phyloP scores from a whole-genome alignment of 2,797 vertebrate genomes.

The Helostoma temminkii region DNA sequence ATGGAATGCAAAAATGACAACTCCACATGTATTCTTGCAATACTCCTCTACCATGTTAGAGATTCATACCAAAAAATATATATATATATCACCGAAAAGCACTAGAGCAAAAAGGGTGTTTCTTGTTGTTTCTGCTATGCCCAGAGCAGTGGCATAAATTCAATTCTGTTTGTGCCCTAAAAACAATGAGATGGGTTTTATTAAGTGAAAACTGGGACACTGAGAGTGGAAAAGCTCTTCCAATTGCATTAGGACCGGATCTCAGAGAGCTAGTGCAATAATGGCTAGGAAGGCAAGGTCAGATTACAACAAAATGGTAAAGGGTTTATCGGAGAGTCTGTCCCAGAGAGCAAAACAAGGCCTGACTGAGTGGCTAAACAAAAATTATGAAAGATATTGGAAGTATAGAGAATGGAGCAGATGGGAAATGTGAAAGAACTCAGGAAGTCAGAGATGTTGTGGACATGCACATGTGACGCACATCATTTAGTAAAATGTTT shows the following conservation, averaged over 20 bases:
- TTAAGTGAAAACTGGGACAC: conserved; percentile 82
- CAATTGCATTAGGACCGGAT: conserved; percentile 83
- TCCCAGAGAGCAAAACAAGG: conserved; percentile 58
- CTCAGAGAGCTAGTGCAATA: conserved; percentile 78
- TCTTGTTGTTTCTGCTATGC: conserved; percentile 51
- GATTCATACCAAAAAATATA: conserved; percentile 39
- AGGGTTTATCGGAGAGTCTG: conserved; percentile 67
- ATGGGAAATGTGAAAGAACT: conserved; percentile 41
- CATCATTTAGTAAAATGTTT: conserved; percentile 5
- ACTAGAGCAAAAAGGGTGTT: conserved; percentile 30
- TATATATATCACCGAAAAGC: conserved; percentile 28
- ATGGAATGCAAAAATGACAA: not conserved
- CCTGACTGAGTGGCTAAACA: conserved; percentile 60
- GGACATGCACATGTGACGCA: not conserved
- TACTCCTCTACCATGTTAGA: not conserved
- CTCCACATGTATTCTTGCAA: not conserved
- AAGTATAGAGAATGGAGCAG: conserved; percentile 52
- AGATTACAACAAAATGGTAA: conserved; percentile 73
- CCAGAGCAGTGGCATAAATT: conserved; percentile 64
- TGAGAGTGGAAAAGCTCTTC: conserved; percentile 74
- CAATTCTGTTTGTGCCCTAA: conserved; percentile 77
- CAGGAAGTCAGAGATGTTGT: conserved; percentile 55
- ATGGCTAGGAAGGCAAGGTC: conserved; percentile 68
- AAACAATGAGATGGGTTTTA: conserved; percentile 82
- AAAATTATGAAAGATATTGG: conserved; percentile 65